A percentile compares a stretch with the other conserved stretches of the same genome.
These are phyloP conservation scores for Drosophila engyochracea DNA, from an alignment of 2,888 invertebrate genomes.

Conservation along the genomic window DNA sequence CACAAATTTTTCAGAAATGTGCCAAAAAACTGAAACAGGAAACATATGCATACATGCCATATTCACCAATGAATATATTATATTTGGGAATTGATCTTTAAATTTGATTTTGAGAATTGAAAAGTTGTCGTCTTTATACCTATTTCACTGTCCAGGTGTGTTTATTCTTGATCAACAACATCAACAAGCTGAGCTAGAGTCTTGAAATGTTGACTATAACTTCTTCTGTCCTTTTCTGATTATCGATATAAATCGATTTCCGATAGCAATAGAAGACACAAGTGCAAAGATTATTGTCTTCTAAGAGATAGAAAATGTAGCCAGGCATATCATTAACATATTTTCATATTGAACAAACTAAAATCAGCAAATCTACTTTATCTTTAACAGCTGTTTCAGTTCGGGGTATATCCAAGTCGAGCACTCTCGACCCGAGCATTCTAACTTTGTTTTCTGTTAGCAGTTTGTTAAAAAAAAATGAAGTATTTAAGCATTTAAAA, in stretches of 20 bases:
- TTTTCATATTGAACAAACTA: not conserved
- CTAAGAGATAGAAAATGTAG: rapidly evolving
- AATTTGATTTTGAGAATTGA: not conserved
- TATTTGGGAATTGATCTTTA: not conserved
- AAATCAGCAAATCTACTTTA: not conserved
- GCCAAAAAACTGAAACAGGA: not conserved
- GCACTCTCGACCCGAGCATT: not conserved
- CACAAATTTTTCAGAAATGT: not conserved
- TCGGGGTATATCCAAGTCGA: not conserved
- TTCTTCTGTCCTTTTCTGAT: too few relatives aligned
- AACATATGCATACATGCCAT: not conserved
- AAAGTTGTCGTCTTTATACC: rapidly evolving
- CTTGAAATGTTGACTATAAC: not conserved
- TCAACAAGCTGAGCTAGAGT: not conserved
- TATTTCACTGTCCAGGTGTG: not conserved
- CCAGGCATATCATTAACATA: not conserved
- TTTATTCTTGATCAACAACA: not conserved
- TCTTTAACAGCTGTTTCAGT: not conserved
- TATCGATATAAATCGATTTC: not conserved
- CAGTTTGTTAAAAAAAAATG: constrained; percentile 11
- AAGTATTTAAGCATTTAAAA: constrained; percentile 53
- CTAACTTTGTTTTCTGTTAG: constrained; percentile 15
- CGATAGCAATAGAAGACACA: not conserved
- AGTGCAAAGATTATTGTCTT: not conserved
- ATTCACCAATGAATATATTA: not conserved